Percentiles rank a stretch among this genome's conserved stretches.
Evolutionary conservation across 2,113 vertebrate genomes (phyloP).

Genomic region (Apodemus sylvaticus): DNA sequence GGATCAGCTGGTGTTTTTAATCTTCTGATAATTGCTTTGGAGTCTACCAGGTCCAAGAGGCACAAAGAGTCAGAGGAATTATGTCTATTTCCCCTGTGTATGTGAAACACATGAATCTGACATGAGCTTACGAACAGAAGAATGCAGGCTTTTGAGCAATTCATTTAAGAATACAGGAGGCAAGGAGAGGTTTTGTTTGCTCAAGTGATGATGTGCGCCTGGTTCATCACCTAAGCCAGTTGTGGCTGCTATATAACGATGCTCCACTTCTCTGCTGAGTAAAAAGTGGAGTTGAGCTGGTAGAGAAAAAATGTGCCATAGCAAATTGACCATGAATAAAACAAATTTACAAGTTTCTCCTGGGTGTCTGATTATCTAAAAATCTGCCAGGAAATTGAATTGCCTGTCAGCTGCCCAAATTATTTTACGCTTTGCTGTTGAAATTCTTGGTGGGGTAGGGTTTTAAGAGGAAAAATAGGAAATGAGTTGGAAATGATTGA

Average conservation of each 20-base stretch:
- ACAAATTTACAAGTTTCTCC: slow-evolving; percentile 78
- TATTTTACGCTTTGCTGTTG: slow-evolving; percentile 72
- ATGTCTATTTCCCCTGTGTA: neutral
- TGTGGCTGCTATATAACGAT: slow-evolving; percentile 67
- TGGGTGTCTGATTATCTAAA: slow-evolving; percentile 80
- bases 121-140: slow-evolving; percentile 30
- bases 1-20: neutral
- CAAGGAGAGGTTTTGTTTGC: slow-evolving; percentile 66
- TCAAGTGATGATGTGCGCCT: slow-evolving; percentile 66
- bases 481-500: slow-evolving; percentile 80
- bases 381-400: slow-evolving; percentile 78
- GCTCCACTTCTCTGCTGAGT: slow-evolving; percentile 68
- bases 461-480: slow-evolving; percentile 74
- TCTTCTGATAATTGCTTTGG: slow-evolving; percentile 41
- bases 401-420: slow-evolving; percentile 75
- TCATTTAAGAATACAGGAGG: slow-evolving; percentile 47
- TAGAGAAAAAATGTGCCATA: slow-evolving; percentile 64
- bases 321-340: slow-evolving; percentile 81
- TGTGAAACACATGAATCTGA: slow-evolving; percentile 14
- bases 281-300: slow-evolving; percentile 69
- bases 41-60: neutral
- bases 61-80: slow-evolving; percentile 51
- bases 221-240: slow-evolving; percentile 63
- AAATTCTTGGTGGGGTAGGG: slow-evolving; percentile 70
- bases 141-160: slow-evolving; percentile 28